These are phyloP conservation scores for Clarias gariepinus DNA, from an alignment of 2,113 vertebrate genomes.

Conservation along the genomic window DNA sequence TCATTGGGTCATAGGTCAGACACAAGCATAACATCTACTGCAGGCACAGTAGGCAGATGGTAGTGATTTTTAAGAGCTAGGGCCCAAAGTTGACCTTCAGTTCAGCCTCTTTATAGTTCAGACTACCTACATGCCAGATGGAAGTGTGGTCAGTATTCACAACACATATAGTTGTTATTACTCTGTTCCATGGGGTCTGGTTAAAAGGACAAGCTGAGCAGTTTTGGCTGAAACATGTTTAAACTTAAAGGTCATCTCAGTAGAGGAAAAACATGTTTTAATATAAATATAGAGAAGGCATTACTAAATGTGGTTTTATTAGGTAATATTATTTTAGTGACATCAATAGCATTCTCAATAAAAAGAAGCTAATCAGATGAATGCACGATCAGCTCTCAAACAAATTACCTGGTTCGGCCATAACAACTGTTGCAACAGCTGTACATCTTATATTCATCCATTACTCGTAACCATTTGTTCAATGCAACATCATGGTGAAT, in stretches of 20 bases:
- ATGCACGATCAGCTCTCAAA: background rate
- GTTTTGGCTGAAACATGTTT: conserved; percentile 20
- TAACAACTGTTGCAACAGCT: background rate
- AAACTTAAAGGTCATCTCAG: conserved; percentile 32
- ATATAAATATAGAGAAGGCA: background rate
- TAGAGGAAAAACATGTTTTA: conserved; percentile 22
- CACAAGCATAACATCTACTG: conserved; percentile 48
- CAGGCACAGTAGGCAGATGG: conserved; percentile 43
- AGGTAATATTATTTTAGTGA: background rate
- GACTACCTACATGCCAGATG: conserved; percentile 17
- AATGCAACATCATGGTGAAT: background rate
- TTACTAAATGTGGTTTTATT: background rate
- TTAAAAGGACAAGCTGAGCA: conserved; percentile 11
- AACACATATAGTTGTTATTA: conserved; percentile 31
- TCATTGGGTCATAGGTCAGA: conserved; percentile 49
- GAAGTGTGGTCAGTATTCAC: conserved; percentile 43
- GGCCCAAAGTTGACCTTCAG: conserved; percentile 30
- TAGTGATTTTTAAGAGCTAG: conserved; percentile 42
- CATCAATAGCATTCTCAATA: background rate
- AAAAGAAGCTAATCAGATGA: background rate
- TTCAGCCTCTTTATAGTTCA: conserved; percentile 37
- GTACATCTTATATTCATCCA: background rate
- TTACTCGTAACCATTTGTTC: background rate
- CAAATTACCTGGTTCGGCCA: background rate
- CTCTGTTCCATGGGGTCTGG: conserved; percentile 11